A percentile compares a stretch with the other conserved stretches of the same genome.
These are phyloP conservation scores for Microtus montanus DNA, from an alignment of 2,113 vertebrate genomes.

Conservation along the genomic window DNA sequence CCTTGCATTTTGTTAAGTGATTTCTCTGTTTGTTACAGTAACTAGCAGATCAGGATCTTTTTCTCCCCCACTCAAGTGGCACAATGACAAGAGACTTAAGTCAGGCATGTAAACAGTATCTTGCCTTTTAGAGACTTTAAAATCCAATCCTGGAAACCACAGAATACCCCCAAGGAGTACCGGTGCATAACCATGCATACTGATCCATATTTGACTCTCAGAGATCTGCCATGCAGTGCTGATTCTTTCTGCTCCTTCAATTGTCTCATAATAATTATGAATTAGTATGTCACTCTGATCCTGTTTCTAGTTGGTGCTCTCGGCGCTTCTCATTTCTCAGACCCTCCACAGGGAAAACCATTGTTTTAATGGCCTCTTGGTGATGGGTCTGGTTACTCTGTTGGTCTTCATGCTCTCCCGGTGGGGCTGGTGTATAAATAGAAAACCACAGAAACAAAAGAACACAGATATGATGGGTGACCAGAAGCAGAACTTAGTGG, in stretches of 20 bases:
- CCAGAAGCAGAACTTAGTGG: not conserved
- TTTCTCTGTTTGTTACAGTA: not conserved
- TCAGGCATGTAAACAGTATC: not conserved
- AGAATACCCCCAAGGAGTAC: not conserved
- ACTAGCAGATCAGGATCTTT: not conserved
- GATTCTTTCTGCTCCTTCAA: not conserved
- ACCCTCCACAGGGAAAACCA: not conserved
- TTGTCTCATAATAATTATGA: not conserved
- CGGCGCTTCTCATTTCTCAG: not conserved
- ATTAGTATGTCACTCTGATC: not conserved
- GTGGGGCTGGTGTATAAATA: not conserved
- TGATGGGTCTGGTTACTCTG: not conserved
- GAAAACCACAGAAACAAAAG: not conserved
- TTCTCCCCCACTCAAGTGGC: not conserved
- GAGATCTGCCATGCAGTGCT: not conserved
- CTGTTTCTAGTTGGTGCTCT: not conserved
- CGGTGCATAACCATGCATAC: not conserved
- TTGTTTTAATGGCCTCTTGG: not conserved
- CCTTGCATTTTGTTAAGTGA: constrained; percentile 10
- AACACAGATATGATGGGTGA: not conserved
- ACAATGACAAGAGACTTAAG: not conserved
- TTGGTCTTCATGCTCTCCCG: not conserved
- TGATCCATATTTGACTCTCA: not conserved
- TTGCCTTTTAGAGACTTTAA: not conserved
- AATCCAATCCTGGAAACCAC: not conserved